These are phyloP conservation scores for Petrosia ficiformis DNA, from an alignment of 37 sponge, comb jelly and placozoan genomes.

Conservation along the genomic window DNA sequence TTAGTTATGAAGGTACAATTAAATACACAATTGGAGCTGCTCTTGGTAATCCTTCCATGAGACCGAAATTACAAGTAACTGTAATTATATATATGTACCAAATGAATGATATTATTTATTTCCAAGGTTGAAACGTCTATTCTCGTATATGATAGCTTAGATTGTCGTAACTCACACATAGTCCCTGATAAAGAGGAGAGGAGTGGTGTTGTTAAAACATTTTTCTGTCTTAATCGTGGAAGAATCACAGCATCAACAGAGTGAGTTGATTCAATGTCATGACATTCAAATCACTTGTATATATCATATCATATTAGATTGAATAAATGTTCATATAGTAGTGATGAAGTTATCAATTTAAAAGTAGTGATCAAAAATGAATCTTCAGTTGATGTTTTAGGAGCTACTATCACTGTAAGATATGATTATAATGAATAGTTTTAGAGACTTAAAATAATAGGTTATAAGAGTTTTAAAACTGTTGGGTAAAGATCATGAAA, in stretches of 20 bases:
- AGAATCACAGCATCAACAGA: conserved; percentile 19
- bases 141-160: conserved; percentile 31
- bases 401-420: conserved; percentile 34
- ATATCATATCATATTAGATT: too few relatives aligned
- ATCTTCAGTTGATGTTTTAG: conserved; percentile 42
- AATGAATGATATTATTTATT: too few relatives aligned
- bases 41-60: neutral
- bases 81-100: too few relatives aligned
- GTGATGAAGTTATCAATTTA: conserved; percentile 15
- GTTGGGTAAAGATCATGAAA: neutral
- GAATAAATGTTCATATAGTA: conserved; percentile 13
- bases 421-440: neutral
- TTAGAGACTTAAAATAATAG: neutral
- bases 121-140: conserved; percentile 35
- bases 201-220: conserved; percentile 42
- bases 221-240: conserved; percentile 60
- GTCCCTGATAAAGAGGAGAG: conserved; percentile 10
- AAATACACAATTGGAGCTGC: neutral
- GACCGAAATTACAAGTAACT: neutral
- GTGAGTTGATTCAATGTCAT: conserved; percentile 22
- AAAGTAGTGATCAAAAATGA: conserved; percentile 28
- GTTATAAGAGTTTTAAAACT: conserved; percentile 8
- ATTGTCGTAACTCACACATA: conserved; percentile 2
- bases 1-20: neutral
- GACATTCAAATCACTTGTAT: too few relatives aligned